Conservation (phyloP, 2,888 invertebrate species). For the Phaedon cochleariae region DNA sequence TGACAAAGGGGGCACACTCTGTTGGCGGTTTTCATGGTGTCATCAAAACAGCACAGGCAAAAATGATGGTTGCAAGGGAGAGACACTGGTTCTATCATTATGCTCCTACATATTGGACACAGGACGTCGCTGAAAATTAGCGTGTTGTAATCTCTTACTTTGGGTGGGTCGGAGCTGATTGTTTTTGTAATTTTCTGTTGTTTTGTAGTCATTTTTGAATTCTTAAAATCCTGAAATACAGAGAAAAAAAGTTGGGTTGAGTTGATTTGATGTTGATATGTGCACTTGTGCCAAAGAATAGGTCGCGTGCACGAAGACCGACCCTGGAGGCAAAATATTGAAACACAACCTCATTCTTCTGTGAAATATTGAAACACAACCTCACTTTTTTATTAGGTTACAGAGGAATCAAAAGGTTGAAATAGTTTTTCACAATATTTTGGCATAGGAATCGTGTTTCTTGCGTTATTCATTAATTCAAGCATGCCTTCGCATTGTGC, state of each 20-base stretch:
- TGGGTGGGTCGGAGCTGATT: slow-evolving; percentile 44
- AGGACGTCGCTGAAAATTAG: slow-evolving; percentile 56
- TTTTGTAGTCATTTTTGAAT: slow-evolving; percentile 50
- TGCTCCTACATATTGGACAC: slow-evolving; percentile 84
- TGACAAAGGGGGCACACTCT: slow-evolving; percentile 85
- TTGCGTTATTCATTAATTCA: too few relatives aligned
- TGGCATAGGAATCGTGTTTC: too few relatives aligned
- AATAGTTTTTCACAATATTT: too few relatives aligned
- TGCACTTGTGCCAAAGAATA: too few relatives aligned
- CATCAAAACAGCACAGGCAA: slow-evolving; percentile 79
- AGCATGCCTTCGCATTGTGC: too few relatives aligned
- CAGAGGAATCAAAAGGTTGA: too few relatives aligned
- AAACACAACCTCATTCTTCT: too few relatives aligned
- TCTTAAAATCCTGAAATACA: not conserved
- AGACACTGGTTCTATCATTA: slow-evolving; percentile 83
- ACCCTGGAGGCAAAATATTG: too few relatives aligned
- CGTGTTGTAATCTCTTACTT: slow-evolving; percentile 52
- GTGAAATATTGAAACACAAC: too few relatives aligned
- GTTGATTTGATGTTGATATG: too few relatives aligned
- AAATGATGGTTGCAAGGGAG: slow-evolving; percentile 84
- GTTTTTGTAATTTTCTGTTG: slow-evolving; percentile 30
- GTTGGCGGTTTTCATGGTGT: slow-evolving; percentile 79
- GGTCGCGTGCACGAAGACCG: too few relatives aligned
- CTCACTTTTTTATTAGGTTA: too few relatives aligned
- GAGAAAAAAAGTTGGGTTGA: not conserved